Conservation (phyloP, 37 sponge, comb jelly and placozoan genomes). For the Lycopodina hypogea region DNA sequence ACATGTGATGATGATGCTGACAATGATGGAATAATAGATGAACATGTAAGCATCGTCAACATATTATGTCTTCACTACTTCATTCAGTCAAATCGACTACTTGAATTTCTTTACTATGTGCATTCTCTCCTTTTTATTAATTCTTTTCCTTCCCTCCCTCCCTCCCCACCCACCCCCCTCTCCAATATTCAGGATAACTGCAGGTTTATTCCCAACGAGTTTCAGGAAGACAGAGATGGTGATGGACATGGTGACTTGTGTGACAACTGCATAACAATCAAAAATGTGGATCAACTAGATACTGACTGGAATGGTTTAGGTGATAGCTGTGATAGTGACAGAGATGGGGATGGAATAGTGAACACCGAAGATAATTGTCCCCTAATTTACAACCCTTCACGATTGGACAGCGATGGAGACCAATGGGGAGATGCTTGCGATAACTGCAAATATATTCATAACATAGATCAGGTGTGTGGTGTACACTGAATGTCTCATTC, state of each 20-base stretch:
- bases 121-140: no score
- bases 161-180: constrained; percentile 35
- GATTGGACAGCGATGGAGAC: constrained; percentile 76
- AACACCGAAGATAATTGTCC: constrained; percentile 80
- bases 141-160: not conserved
- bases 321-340: constrained; percentile 81
- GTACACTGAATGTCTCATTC: no score
- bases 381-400: constrained; percentile 29
- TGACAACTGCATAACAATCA: constrained; percentile 72
- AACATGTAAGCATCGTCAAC: constrained; percentile 21
- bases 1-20: constrained; percentile 73
- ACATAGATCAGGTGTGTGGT: constrained; percentile 62
- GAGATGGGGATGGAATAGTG: constrained; percentile 68
- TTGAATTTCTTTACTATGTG: no score
- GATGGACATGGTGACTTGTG: constrained; percentile 81
- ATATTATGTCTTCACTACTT: no score
- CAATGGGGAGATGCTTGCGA: constrained; percentile 81
- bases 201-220: constrained; percentile 28
- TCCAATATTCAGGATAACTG: constrained; percentile 66
- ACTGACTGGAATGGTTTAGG: constrained; percentile 70
- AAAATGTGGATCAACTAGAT: constrained; percentile 70
- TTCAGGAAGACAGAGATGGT: constrained; percentile 66
- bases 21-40: constrained; percentile 67
- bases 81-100: no score
- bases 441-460: constrained; percentile 45